Percentiles rank a stretch among this genome's conserved stretches.
phyloP scores from a whole-genome alignment of 2,797 vertebrate species.

The Mormyrus proboscirostris region DNA sequence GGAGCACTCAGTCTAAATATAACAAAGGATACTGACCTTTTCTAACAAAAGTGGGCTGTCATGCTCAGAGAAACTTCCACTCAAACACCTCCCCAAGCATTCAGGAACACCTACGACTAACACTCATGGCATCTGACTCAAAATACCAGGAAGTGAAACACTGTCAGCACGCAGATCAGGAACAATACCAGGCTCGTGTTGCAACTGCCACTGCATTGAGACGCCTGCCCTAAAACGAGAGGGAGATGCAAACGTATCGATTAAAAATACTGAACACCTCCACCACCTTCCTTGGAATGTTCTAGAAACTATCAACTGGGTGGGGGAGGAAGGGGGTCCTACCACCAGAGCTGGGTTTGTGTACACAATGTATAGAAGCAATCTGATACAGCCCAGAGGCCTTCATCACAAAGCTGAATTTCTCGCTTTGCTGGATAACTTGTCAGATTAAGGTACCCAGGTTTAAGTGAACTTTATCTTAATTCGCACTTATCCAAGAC shows the following conservation, averaged over 20 bases:
- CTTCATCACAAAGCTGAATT: not conserved
- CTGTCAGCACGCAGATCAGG: not conserved
- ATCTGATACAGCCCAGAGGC: not conserved
- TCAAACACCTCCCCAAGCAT: not conserved
- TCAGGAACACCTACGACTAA: not conserved
- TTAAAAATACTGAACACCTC: not conserved
- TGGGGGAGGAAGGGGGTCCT: not conserved
- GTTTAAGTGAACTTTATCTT: not conserved
- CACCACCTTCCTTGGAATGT: not conserved
- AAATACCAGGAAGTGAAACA: not conserved
- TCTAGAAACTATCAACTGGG: not conserved
- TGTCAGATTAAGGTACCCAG: not conserved
- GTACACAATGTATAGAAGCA: not conserved
- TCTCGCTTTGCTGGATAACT: not conserved
- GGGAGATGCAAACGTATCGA: not conserved
- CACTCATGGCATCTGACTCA: not conserved
- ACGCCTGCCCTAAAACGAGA: not conserved
- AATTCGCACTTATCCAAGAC: not conserved
- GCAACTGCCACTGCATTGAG: not conserved
- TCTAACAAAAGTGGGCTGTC: not conserved
- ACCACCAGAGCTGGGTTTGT: not conserved
- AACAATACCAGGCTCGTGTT: not conserved
- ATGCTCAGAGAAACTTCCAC: not conserved
- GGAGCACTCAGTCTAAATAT: slow-evolving; percentile 13
- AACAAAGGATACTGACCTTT: slow-evolving; percentile 17